These are phyloP conservation scores for Calyptomena viridis DNA, from an alignment of 2,113 vertebrate species.

Conservation along the genomic window DNA sequence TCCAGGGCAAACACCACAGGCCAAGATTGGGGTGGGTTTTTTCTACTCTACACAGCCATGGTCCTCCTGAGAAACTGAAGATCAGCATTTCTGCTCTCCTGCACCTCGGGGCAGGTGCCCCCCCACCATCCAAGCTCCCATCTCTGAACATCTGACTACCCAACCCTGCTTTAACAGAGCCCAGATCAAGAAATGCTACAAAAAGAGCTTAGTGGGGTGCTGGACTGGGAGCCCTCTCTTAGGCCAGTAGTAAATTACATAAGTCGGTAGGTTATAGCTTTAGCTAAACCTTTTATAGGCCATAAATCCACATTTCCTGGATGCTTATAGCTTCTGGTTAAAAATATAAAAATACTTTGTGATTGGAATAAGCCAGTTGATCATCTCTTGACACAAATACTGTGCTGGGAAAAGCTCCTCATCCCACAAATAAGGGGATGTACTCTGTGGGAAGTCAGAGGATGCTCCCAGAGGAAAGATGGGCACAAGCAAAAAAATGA, in stretches of 20 bases:
- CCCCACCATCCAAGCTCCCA: rapidly evolving
- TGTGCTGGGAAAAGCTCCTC: not conserved
- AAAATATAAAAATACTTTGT: not conserved
- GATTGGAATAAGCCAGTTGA: not conserved
- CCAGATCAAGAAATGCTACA: not conserved
- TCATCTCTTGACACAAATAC: not conserved
- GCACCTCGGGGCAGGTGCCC: not conserved
- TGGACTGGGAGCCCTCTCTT: constrained; percentile 27
- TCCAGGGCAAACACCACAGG: not conserved
- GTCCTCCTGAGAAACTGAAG: not conserved
- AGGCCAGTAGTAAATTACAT: constrained; percentile 38
- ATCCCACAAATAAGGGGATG: not conserved
- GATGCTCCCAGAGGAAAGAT: not conserved
- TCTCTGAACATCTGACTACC: not conserved
- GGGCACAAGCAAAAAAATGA: not conserved
- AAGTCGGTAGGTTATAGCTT: constrained; percentile 43
- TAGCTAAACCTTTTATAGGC: constrained; percentile 54
- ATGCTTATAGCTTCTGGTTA: constrained; percentile 51
- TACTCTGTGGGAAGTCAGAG: not conserved
- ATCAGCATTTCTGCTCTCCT: not conserved
- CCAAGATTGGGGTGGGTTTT: rapidly evolving
- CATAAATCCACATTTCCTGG: constrained; percentile 67
- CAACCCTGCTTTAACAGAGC: not conserved
- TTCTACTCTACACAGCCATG: not conserved
- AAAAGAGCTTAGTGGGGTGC: not conserved